These are phyloP conservation scores for Pardosa pseudoannulata DNA, from an alignment of 2,888 invertebrate species.

Conservation along the genomic window DNA sequence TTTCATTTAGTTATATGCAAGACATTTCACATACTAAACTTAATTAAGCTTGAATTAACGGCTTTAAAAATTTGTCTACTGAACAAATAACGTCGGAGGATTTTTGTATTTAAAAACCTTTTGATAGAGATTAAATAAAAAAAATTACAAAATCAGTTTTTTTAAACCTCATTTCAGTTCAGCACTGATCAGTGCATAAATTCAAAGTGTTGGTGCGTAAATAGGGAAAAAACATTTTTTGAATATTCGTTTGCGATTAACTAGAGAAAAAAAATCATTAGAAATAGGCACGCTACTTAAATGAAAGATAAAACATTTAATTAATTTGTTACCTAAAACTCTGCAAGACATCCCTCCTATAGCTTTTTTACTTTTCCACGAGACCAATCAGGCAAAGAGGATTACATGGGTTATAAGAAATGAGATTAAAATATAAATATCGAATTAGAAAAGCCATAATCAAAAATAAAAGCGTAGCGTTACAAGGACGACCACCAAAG, in stretches of 20 bases:
- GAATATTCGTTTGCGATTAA: slow-evolving; percentile 23
- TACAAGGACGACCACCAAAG: background rate
- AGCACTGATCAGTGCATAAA: background rate
- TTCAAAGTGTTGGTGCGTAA: background rate
- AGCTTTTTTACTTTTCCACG: background rate
- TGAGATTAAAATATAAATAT: slow-evolving; percentile 63
- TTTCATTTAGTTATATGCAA: background rate
- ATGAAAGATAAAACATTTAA: slow-evolving; percentile 30
- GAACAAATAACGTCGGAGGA: background rate
- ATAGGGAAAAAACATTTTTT: background rate
- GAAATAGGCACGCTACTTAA: background rate
- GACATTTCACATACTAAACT: background rate
- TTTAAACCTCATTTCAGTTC: background rate
- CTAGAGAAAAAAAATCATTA: slow-evolving; percentile 9
- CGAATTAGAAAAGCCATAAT: slow-evolving; percentile 22
- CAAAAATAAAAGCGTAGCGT: slow-evolving; percentile 2
- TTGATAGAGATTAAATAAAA: background rate
- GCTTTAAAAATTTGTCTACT: slow-evolving; percentile 8
- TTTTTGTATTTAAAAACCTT: background rate
- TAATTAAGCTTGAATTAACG: slow-evolving; percentile 31
- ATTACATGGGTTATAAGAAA: slow-evolving; percentile 34
- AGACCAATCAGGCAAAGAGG: slow-evolving; percentile 30
- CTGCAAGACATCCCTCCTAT: slow-evolving; percentile 25
- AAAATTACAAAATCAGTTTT: background rate
- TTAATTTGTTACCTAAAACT: slow-evolving; percentile 56